phyloP scores from a whole-genome alignment of 1,140 invertebrate species.

The Drosophila nannoptera region DNA sequence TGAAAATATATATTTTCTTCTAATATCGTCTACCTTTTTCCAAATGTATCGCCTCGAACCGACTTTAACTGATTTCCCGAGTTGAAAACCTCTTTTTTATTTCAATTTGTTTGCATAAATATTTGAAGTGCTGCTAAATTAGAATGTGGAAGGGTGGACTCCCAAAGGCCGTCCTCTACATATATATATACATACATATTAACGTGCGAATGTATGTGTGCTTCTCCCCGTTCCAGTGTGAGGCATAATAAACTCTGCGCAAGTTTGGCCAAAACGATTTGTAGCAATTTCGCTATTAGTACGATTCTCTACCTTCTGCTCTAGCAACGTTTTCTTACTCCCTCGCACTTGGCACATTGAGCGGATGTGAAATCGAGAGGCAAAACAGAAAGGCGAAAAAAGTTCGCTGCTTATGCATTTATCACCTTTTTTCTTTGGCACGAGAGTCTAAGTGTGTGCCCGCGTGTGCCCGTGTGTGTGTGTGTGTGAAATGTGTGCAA shows the following conservation, averaged over 20 bases:
- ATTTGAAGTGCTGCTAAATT: constrained; percentile 71
- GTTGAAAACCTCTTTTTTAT: constrained; percentile 65
- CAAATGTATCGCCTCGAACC: too few relatives aligned
- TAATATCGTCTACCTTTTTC: too few relatives aligned
- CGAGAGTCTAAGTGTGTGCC: constrained; percentile 3
- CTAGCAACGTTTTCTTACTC: not conserved
- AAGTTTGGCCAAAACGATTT: constrained; percentile 77
- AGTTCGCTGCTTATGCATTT: constrained; percentile 76
- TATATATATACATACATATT: not conserved
- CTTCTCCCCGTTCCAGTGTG: constrained; percentile 4
- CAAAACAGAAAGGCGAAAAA: constrained; percentile 57
- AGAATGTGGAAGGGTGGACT: constrained; percentile 63
- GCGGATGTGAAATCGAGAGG: constrained; percentile 40
- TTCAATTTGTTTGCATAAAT: constrained; percentile 77
- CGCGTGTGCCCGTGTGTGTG: constrained; percentile 4
- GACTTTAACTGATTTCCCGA: constrained; percentile 67
- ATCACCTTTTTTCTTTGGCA: constrained; percentile 61
- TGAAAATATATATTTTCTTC: too few relatives aligned
- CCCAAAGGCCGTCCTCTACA: constrained; percentile 1
- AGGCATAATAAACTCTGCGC: constrained; percentile 63
- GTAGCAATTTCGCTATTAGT: constrained; percentile 77
- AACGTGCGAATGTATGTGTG: constrained; percentile 15
- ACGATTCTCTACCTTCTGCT: constrained; percentile 17
- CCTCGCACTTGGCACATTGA: not conserved
- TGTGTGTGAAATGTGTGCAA: constrained; percentile 17